Conservation (phyloP, 1,140 invertebrate species). For the Scaptomyza graminum region DNA sequence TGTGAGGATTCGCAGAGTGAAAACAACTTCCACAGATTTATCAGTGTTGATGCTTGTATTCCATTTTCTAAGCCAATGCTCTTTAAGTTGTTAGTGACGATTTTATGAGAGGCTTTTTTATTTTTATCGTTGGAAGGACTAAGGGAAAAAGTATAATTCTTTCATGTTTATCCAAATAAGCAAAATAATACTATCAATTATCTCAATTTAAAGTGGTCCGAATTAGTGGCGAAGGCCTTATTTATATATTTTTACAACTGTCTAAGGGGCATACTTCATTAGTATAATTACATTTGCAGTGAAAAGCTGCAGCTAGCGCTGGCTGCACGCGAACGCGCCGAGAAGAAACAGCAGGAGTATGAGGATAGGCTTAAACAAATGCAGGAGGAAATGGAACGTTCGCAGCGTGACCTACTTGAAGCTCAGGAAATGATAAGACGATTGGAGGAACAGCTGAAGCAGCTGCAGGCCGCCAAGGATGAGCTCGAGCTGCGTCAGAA, state of each 20-base stretch:
- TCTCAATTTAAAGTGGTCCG: no score
- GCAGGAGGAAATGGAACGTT: slow-evolving; percentile 95
- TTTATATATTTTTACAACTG: neutral
- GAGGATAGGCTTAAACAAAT: slow-evolving; percentile 94
- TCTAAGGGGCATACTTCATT: neutral
- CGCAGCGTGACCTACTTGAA: slow-evolving; percentile 87
- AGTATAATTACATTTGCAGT: slow-evolving; percentile 83
- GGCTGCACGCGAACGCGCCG: slow-evolving; percentile 96
- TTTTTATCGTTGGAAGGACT: no score
- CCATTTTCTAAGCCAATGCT: no score
- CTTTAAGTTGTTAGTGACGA: no score
- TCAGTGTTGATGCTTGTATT: no score
- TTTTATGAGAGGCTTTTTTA: no score
- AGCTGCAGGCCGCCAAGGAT: slow-evolving; percentile 97
- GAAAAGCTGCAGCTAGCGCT: slow-evolving; percentile 96
- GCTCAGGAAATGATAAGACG: slow-evolving; percentile 98
- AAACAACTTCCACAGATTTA: no score
- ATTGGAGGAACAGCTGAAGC: slow-evolving; percentile 96
- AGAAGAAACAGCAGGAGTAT: slow-evolving; percentile 98
- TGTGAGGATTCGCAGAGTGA: no score
- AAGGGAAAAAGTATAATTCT: no score
- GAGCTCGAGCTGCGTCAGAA: slow-evolving; percentile 95
- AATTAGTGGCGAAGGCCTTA: no score
- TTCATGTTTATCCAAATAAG: no score
- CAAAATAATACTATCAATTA: no score